phyloP scores from a whole-genome alignment of 2,113 vertebrate species.

The Porphyrio hochstetteri region DNA sequence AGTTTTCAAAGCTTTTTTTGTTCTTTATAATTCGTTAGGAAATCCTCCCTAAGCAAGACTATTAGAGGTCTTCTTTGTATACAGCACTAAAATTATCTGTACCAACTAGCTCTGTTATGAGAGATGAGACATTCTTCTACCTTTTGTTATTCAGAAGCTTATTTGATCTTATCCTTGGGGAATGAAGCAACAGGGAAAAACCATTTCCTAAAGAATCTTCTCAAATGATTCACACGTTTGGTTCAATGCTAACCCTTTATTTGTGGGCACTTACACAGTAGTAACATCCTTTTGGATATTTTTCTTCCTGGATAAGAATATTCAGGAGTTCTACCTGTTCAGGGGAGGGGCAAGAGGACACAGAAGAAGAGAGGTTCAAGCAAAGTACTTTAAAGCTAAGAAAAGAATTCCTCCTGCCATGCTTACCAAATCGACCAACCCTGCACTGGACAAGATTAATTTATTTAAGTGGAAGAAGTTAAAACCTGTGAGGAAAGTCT shows the following conservation, averaged over 20 bases:
- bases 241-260: not conserved
- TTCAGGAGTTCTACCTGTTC: not conserved
- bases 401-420: not conserved
- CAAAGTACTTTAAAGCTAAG: not conserved
- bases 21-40: not conserved
- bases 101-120: not conserved
- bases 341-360: not conserved
- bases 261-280: not conserved
- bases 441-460: not conserved
- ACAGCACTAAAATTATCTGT: not conserved
- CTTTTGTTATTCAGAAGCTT: not conserved
- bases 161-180: slow-evolving; percentile 47
- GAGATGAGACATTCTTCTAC: not conserved
- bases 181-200: slow-evolving; percentile 23
- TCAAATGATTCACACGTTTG: not conserved
- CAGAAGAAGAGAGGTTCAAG: not conserved
- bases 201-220: slow-evolving; percentile 22
- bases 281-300: not conserved
- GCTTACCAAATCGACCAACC: not conserved
- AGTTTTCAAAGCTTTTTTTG: not conserved
- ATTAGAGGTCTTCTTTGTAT: not conserved
- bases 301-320: not conserved
- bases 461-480: not conserved
- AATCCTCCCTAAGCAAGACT: slow-evolving; percentile 12
- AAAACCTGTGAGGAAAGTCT: not conserved